A percentile compares a stretch with the other conserved stretches of the same genome.
phyloP scores from a whole-genome alignment of 2,113 vertebrate species.

The Phalacrocorax brasilianus region DNA sequence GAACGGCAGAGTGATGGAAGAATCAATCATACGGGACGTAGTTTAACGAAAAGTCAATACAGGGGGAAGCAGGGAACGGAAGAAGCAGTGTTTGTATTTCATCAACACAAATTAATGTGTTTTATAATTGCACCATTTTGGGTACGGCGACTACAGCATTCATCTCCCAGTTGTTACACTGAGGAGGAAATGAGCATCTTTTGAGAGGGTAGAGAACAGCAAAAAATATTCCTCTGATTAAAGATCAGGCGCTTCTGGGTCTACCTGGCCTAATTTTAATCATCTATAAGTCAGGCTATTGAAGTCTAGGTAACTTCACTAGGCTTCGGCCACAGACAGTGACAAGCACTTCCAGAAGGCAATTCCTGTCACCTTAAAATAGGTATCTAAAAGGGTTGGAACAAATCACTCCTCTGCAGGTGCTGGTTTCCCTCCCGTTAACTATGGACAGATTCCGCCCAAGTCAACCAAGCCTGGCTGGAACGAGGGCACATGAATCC shows the following conservation, averaged over 20 bases:
- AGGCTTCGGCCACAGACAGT: not conserved
- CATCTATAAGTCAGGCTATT: not conserved
- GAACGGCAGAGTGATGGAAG: not conserved
- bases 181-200: not conserved
- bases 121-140: not conserved
- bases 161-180: not conserved
- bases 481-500: not conserved
- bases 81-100: not conserved
- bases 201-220: not conserved
- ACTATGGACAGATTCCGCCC: rapidly evolving
- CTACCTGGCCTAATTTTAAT: not conserved
- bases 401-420: not conserved
- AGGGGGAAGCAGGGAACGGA: not conserved
- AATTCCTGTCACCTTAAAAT: not conserved
- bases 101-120: not conserved
- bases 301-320: not conserved
- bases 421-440: not conserved
- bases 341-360: not conserved
- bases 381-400: not conserved
- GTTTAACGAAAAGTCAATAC: not conserved
- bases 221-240: not conserved
- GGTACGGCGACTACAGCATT: not conserved
- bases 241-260: not conserved
- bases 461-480: not conserved
- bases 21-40: not conserved